Evolutionary conservation across 2,888 invertebrate species (phyloP).

Genomic region (Achlya flavicornis): DNA sequence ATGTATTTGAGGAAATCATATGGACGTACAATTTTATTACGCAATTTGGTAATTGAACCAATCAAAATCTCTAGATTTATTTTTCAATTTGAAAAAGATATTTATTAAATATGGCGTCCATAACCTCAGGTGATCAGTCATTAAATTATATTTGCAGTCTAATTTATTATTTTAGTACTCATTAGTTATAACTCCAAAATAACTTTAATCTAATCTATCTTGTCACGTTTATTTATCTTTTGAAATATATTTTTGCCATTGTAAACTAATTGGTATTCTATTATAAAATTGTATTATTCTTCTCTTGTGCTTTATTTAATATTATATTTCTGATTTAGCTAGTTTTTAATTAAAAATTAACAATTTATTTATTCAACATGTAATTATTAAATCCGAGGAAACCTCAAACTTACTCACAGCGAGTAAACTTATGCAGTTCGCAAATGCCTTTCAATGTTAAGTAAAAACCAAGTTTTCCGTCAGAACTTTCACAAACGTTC

Average conservation of each 20-base stretch:
- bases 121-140: too few relatives aligned
- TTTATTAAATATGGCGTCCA: too few relatives aligned
- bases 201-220: too few relatives aligned
- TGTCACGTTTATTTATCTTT: background rate
- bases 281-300: too few relatives aligned
- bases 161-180: too few relatives aligned
- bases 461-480: background rate
- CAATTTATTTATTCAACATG: background rate
- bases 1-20: conserved; percentile 4
- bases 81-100: too few relatives aligned
- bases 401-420: background rate
- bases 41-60: background rate
- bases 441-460: background rate
- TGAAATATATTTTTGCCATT: too few relatives aligned
- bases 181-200: too few relatives aligned
- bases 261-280: too few relatives aligned
- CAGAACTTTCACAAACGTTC: conserved; percentile 6
- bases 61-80: background rate
- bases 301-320: too few relatives aligned
- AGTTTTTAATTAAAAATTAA: background rate
- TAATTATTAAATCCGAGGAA: background rate
- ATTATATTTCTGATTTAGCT: background rate
- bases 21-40: background rate
- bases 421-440: background rate
- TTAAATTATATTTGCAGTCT: too few relatives aligned